phyloP scores from a whole-genome alignment of 2,113 vertebrate genomes.

The Anseranas semipalmata region DNA sequence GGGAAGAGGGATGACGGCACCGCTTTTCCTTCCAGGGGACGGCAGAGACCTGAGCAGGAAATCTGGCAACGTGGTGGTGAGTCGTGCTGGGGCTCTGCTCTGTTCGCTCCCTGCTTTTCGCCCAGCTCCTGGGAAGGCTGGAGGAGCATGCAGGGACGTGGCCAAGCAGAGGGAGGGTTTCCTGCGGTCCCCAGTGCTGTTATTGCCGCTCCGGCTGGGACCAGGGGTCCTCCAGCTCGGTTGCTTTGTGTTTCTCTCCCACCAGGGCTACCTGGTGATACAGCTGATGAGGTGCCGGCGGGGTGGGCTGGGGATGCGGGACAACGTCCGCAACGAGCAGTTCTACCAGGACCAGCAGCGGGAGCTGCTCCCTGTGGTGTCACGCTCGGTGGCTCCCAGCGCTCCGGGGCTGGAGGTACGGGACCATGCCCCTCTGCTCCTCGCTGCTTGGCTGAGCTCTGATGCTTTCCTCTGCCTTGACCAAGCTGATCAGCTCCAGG shows the following conservation, averaged over 20 bases:
- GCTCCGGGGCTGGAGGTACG: rapidly evolving
- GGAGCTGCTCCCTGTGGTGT: rapidly evolving
- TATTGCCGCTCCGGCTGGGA: neutral
- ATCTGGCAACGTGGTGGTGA: neutral
- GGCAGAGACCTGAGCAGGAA: neutral
- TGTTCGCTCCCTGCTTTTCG: neutral
- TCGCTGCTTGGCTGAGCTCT: rapidly evolving
- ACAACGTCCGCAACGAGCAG: neutral
- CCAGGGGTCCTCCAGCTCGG: neutral
- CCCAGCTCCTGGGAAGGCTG: neutral
- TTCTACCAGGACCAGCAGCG: rapidly evolving
- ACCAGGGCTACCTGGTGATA: neutral
- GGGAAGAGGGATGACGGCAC: neutral
- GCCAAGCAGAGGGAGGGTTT: neutral
- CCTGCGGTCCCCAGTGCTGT: neutral
- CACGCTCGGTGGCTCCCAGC: neutral
- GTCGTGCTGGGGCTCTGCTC: neutral
- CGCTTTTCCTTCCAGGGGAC: neutral
- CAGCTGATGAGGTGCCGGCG: neutral
- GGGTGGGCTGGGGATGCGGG: rapidly evolving
- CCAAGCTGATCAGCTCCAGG: neutral
- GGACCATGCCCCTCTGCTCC: neutral
- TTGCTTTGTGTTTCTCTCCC: neutral
- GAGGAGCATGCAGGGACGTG: neutral
- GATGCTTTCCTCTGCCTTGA: neutral